phyloP scores from a whole-genome alignment of 2,113 vertebrate genomes.

The Daubentonia madagascariensis region DNA sequence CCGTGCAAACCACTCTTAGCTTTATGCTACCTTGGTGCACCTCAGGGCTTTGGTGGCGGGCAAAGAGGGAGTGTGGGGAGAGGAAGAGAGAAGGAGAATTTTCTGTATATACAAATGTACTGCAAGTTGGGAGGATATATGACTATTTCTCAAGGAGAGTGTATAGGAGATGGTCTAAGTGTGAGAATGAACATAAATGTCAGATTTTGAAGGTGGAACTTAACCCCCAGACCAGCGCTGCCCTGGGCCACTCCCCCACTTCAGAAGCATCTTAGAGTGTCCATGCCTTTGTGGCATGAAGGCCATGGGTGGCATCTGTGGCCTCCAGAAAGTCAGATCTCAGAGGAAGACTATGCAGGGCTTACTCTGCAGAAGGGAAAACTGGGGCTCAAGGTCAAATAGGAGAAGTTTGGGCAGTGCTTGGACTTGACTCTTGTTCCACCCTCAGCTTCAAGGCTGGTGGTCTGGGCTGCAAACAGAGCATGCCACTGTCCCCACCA shows the following conservation, averaged over 20 bases:
- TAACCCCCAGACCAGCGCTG: background rate
- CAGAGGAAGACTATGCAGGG: background rate
- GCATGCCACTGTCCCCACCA: background rate
- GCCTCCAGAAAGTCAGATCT: background rate
- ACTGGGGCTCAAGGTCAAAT: background rate
- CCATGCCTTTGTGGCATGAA: background rate
- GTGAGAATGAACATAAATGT: background rate
- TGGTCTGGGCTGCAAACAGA: background rate
- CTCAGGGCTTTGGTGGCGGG: background rate
- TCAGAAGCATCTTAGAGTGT: background rate
- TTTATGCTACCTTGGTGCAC: background rate
- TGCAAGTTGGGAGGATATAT: rapidly evolving
- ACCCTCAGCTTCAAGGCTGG: background rate
- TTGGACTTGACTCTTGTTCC: background rate
- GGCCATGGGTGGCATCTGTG: background rate
- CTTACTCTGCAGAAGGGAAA: background rate
- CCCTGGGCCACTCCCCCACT: too few relatives aligned
- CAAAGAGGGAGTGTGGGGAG: too few relatives aligned
- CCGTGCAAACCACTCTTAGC: constrained; percentile 21
- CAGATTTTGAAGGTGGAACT: background rate
- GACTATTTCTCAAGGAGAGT: background rate
- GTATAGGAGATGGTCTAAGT: background rate
- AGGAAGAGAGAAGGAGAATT: background rate
- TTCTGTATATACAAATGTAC: background rate
- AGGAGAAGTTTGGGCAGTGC: background rate